phyloP scores from a whole-genome alignment of 2,888 invertebrate genomes.

The Caenorhabditis macrosperma region DNA sequence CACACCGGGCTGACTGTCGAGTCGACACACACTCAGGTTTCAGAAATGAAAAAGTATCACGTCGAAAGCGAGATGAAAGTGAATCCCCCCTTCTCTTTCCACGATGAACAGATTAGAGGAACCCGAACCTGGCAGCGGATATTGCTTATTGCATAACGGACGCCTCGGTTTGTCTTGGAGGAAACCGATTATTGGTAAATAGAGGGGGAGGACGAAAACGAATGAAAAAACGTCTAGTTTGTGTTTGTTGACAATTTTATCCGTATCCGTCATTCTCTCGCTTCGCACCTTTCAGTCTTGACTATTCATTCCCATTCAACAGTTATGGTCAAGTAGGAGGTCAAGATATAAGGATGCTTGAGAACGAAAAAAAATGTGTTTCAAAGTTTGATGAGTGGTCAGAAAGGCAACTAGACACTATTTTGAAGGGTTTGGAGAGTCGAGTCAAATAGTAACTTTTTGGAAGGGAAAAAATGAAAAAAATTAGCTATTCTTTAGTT shows the following conservation, averaged over 20 bases:
- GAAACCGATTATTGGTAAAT: constrained; percentile 27
- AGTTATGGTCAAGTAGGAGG: constrained; percentile 21
- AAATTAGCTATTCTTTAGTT: background rate
- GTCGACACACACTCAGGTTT: constrained; percentile 31
- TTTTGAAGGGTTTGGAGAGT: constrained; percentile 21
- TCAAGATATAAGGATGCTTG: background rate
- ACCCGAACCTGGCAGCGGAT: constrained; percentile 23
- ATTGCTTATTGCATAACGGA: constrained; percentile 47
- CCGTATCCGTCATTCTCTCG: background rate
- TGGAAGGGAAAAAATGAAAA: too few species aligned
- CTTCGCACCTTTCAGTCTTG: background rate
- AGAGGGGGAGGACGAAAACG: constrained; percentile 15
- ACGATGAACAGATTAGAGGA: constrained; percentile 52
- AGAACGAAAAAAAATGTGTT: constrained; percentile 15
- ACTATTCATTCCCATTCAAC: constrained; percentile 3
- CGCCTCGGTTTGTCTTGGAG: constrained; percentile 27
- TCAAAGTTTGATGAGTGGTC: constrained; percentile 6
- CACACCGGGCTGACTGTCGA: constrained; percentile 23
- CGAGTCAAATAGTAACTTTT: too few species aligned
- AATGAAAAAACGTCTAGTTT: constrained; percentile 7
- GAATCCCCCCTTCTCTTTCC: constrained; percentile 13
- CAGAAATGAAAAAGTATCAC: constrained; percentile 33
- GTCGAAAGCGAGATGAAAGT: constrained; percentile 36
- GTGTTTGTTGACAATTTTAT: constrained; percentile 8
- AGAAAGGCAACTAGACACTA: too few species aligned